Base-by-base conservation (phyloP, 2,888 invertebrate species). In the Scaptomyza cyrtandrae region DNA sequence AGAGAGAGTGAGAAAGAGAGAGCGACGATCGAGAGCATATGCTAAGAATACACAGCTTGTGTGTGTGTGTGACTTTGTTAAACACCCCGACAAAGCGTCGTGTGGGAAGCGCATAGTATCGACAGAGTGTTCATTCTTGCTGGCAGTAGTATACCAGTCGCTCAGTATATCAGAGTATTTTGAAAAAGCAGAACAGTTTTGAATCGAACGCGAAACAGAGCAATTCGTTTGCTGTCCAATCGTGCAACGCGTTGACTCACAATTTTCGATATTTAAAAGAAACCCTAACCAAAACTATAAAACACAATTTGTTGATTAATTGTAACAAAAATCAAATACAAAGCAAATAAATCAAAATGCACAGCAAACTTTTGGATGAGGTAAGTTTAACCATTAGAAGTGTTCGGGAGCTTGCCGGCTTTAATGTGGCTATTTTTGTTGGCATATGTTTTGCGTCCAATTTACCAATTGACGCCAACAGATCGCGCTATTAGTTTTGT, bases 301-400 rank as follows among this genome's bases (percentile, higher is more conserved):
- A 55, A 68, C 44, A 56, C 16, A 41, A 53, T 62, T 60, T 44
- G 41, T 65, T 65, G 56, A 76, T 70, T 67, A 61, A 78, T 80
- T 57, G 53, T 19, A 68, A 35, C 43, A 50, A 55, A 5, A 41
- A 63, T 31, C 43, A 33, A 70, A 16, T 49, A 49, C 19, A 35
- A 41, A 68, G 64, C n/a, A 6, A 29, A 9, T 50, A 43, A 55
- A 53, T 60, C 64, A 86, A 80, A 85, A 90, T 90, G 90, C 91
- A 90, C 56, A 89, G 88, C 79, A 90, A 87, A 77, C 65, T 90
- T 58, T 83, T 90, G 76, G 91, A 90, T 59, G 90, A 90, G 90
- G 90, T 90, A 78, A 46, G 90, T 73, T 49, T 13, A 69, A 48
- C 43, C 55, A 65, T 48, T 19, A 19, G 27, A 24, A 50, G 13